phyloP scores from a whole-genome alignment of 2,797 vertebrate genomes.

The Yasuhikotakia modesta region DNA sequence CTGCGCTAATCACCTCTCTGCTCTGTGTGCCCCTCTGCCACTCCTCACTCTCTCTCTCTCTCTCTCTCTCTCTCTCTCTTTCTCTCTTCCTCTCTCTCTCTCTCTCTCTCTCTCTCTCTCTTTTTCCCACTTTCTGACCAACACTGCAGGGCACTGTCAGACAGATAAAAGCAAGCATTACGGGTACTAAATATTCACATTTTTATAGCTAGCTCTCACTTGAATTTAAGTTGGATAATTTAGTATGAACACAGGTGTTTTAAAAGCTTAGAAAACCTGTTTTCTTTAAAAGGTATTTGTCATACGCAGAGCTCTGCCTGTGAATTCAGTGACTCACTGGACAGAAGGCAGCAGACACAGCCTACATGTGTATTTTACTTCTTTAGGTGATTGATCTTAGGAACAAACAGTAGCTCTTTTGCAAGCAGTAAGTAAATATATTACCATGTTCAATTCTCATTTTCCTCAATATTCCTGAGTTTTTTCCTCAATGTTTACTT shows the following conservation, averaged over 20 bases:
- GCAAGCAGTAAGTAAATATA: background rate
- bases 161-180: background rate
- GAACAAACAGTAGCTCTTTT: background rate
- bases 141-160: background rate
- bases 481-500: too few species aligned
- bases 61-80: too few species aligned
- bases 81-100: too few species aligned
- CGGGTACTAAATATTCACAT: background rate
- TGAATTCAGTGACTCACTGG: background rate
- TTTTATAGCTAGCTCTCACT: background rate
- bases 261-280: too few species aligned
- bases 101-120: too few species aligned
- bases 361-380: background rate
- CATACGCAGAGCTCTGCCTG: background rate
- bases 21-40: conserved; percentile 13
- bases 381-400: background rate
- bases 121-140: conserved; percentile 3
- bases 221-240: background rate
- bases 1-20: conserved; percentile 42
- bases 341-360: background rate
- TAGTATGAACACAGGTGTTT: background rate
- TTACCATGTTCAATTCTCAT: too few species aligned
- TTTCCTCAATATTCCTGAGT: too few species aligned
- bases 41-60: too few species aligned
- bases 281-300: background rate